Evolutionary conservation across 2,888 invertebrate species (phyloP).

Genomic region (Branchipolynoe longqiensis): DNA sequence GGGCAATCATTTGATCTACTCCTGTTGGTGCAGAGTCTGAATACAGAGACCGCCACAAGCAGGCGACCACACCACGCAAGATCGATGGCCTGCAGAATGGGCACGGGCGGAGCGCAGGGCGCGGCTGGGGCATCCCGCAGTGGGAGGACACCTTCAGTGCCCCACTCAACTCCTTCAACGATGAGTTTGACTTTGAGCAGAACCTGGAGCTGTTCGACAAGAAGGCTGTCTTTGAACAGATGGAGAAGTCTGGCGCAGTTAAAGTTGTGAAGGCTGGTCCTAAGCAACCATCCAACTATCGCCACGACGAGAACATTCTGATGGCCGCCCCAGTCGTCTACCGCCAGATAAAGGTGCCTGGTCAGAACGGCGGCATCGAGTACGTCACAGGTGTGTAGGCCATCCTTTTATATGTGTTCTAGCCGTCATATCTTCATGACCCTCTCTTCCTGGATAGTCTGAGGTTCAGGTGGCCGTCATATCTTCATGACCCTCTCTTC

Average conservation of each 20-base stretch:
- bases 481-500: too few species aligned
- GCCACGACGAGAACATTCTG: slow-evolving; percentile 93
- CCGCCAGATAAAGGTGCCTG: slow-evolving; percentile 88
- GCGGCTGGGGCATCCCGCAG: slow-evolving; percentile 63
- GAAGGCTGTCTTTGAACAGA: slow-evolving; percentile 89
- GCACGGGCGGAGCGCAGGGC: slow-evolving; percentile 73
- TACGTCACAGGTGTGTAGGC: slow-evolving; percentile 85
- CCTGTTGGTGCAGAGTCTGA: slow-evolving; percentile 5
- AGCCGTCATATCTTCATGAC: too few species aligned
- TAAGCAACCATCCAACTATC: slow-evolving; percentile 84
- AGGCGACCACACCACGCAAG: slow-evolving; percentile 82
- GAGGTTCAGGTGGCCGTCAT: too few species aligned
- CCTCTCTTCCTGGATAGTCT: too few species aligned
- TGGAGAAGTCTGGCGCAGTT: slow-evolving; percentile 74
- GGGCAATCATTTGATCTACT: too few species aligned
- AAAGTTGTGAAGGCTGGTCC: slow-evolving; percentile 44
- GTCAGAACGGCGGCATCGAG: slow-evolving; percentile 84
- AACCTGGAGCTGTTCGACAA: slow-evolving; percentile 96
- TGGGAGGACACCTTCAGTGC: slow-evolving; percentile 89
- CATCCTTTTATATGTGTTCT: background rate
- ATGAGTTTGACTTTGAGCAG: slow-evolving; percentile 96
- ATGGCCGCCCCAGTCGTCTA: slow-evolving; percentile 86
- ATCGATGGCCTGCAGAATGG: slow-evolving; percentile 82
- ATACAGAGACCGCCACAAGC: background rate
- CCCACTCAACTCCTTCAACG: slow-evolving; percentile 86